Base-by-base conservation (phyloP, 2,113 vertebrate species). In the Sceloporus tristichus region DNA sequence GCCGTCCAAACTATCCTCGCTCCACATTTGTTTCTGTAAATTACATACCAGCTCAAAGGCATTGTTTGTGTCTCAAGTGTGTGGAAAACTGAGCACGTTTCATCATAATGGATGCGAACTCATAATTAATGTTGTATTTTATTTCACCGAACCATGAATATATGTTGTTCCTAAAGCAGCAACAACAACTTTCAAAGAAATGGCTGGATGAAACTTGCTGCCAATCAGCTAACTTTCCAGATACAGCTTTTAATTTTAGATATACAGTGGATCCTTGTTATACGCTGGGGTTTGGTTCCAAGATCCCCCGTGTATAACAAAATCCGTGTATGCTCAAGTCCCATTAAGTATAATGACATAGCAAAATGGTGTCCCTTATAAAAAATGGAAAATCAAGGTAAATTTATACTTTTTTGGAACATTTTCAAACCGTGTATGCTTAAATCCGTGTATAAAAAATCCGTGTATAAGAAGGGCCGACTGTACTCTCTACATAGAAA, bases 71-170 rank as follows among this genome's bases (percentile, higher is more conserved):
- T 68, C 19, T 29, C 75, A 76, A 1, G 85, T 90, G 79, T 0
- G 21, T 42, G 70, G 79, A 83, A 87, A 77, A 80, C 16, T 38
- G 56, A 79, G 81, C 79, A 56, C 54, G 65, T 81, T 75, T 23
- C 68, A 79, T 84, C 71, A 42, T 84, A 66, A 68, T 34, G 70
- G 16, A 73, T 89, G 19, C 84, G 68, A 83, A 53, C n/a, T 82
- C 70, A 66, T 34, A 34, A 5, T 74, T 75, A 14, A 1, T 34
- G 1, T 85, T 82, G 88, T 87, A 68, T 85, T 86, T 83, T 82
- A 92, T 79, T 82, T 73, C 40, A 75, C 79, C 38, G 73, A 66
- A 79, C 91, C 91, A 93, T 82, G 53, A 87, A 82, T 82, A 82
- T 71, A 56, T 87, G 85, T 82, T 40, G 74, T 92, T 73, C 68